These are phyloP conservation scores for Megastigmus dorsalis DNA, from an alignment of 2,888 invertebrate genomes.

Conservation along the genomic window DNA sequence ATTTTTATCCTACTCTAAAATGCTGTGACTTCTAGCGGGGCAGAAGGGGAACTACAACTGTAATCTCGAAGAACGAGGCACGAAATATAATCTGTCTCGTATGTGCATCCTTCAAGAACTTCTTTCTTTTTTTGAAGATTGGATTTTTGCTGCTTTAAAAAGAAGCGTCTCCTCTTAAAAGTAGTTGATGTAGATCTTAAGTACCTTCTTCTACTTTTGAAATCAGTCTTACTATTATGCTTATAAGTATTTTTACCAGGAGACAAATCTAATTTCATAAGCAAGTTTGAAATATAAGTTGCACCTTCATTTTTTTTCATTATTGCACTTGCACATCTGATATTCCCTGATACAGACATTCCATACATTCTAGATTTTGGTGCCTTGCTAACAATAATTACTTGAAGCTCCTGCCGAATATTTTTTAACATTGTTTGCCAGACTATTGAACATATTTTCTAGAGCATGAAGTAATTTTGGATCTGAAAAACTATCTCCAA, in stretches of 20 bases:
- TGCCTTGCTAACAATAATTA: constrained; percentile 44
- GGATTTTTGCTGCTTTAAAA: neutral
- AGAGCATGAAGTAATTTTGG: constrained; percentile 3
- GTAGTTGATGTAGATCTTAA: neutral
- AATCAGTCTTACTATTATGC: neutral
- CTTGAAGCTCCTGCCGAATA: constrained; percentile 36
- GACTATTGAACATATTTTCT: neutral
- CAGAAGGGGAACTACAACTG: too few relatives aligned
- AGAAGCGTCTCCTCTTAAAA: neutral
- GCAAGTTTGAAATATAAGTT: neutral
- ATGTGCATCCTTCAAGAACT: neutral
- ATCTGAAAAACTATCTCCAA: constrained; percentile 28
- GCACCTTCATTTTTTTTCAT: constrained; percentile 42
- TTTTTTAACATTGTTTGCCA: constrained; percentile 3
- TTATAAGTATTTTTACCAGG: neutral
- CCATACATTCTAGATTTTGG: constrained; percentile 43
- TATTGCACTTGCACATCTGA: constrained; percentile 29
- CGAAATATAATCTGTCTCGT: neutral
- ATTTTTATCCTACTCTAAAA: too few relatives aligned
- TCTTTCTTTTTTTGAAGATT: neutral
- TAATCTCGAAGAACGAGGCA: too few relatives aligned
- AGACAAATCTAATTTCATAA: neutral
- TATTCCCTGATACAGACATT: constrained; percentile 10
- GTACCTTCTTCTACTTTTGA: neutral
- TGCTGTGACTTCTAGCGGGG: too few relatives aligned